Percentiles rank a stretch among this genome's conserved stretches.
phyloP scores from a whole-genome alignment of 1,140 invertebrate species.

The Drosophila kurseongensis region DNA sequence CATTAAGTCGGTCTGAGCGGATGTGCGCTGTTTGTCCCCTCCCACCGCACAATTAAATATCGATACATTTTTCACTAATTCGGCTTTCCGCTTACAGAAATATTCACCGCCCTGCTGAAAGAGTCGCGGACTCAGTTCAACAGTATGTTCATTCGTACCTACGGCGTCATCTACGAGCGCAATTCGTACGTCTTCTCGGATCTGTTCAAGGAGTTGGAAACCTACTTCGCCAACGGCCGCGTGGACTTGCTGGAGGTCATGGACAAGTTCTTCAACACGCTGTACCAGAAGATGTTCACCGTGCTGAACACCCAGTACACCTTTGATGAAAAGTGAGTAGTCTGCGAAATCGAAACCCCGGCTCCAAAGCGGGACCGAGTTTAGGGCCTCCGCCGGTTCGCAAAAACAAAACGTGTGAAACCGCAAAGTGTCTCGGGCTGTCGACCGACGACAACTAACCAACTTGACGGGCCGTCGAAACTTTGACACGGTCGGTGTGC shows the following conservation, averaged over 20 bases:
- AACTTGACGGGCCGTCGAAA: conserved; percentile 36
- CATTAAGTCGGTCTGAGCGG: conserved; percentile 45
- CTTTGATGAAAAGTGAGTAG: conserved; percentile 92
- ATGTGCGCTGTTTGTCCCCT: conserved; percentile 32
- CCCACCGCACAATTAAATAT: conserved; percentile 15
- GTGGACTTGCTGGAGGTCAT: conserved; percentile 93
- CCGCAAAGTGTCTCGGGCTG: conserved; percentile 65
- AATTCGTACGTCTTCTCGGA: conserved; percentile 96
- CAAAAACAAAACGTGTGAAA: conserved; percentile 72
- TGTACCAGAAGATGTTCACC: conserved; percentile 98
- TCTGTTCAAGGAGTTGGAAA: conserved; percentile 95
- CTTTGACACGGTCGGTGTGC: conserved; percentile 64
- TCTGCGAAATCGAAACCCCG: conserved; percentile 42
- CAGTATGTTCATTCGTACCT: conserved; percentile 97
- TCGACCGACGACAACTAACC: conserved; percentile 17
- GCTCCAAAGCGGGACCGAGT: conserved; percentile 38
- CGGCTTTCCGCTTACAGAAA: conserved; percentile 87
- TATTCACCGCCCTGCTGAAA: conserved; percentile 93
- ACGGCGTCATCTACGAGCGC: conserved; percentile 97
- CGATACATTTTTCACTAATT: conserved; percentile 35
- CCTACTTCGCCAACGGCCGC: conserved; percentile 93
- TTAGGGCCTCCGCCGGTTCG: conserved; percentile 16
- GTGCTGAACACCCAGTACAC: conserved; percentile 96
- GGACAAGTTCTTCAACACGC: conserved; percentile 96
- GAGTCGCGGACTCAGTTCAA: conserved; percentile 94